Conservation (phyloP, 1,140 invertebrate genomes). For the Tenebrio molitor region DNA sequence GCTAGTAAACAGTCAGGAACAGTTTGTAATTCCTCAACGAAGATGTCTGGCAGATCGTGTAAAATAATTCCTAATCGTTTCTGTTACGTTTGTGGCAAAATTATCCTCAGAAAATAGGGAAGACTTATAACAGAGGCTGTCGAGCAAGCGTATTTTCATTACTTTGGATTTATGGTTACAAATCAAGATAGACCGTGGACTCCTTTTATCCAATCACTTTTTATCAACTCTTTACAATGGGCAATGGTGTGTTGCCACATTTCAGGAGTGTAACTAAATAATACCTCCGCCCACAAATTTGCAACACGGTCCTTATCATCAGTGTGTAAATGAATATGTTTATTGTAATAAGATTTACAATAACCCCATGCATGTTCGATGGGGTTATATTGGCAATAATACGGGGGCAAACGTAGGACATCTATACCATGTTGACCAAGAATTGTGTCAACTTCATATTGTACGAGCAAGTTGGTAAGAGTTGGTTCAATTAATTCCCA, state of each 20-base stretch:
- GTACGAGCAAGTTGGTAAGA: slow-evolving; percentile 7
- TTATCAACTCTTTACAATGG: not conserved
- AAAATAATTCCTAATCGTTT: no score
- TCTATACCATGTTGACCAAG: slow-evolving; percentile 23
- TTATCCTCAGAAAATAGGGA: no score
- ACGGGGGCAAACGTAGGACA: slow-evolving; percentile 57
- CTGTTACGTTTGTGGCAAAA: no score
- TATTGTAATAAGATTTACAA: slow-evolving; percentile 47
- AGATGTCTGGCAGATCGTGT: no score
- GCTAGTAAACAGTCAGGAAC: no score
- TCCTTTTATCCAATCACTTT: not conserved
- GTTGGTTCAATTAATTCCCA: not conserved
- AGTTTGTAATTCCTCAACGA: no score
- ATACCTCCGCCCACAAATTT: not conserved
- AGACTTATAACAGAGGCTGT: no score
- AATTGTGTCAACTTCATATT: slow-evolving; percentile 40
- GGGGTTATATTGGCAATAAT: slow-evolving; percentile 58
- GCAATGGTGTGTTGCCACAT: not conserved
- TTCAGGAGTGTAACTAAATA: not conserved
- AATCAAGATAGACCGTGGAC: no score
- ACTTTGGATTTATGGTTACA: no score
- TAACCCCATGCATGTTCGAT: slow-evolving; percentile 58
- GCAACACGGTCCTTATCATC: not conserved
- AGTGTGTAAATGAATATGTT: slow-evolving; percentile 3
- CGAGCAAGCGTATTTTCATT: no score